Base-by-base conservation (phyloP, 92 coral and sea anemone species). In the Siderastrea siderea region DNA sequence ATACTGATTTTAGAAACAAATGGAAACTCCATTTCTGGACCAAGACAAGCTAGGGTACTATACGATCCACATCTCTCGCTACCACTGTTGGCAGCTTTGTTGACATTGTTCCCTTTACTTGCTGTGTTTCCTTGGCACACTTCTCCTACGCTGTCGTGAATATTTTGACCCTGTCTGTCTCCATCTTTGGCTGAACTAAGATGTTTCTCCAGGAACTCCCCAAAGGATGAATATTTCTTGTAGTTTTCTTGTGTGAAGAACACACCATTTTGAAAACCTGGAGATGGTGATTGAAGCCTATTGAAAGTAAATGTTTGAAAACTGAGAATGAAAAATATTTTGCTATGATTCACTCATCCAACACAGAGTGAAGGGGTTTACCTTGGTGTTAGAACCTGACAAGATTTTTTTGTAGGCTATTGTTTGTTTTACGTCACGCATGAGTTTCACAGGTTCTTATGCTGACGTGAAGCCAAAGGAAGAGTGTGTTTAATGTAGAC, bases 21-120 rank as follows among this genome's bases (percentile, higher is more conserved):
- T 6, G 94, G 94, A 45, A 86, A 87, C 54, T 91, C 91, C 89
- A 91, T 83, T 13, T 85, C 81, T 7, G 89, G 88, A 13, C 86
- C 91, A 48, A 75, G 70, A 54, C 53, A 71, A 74, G 63, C 59
- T 52, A 44, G 16, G 46, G 68, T 9, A 9, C 63, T 26, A 10
- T 84, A 38, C 9, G 87, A 74, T 61, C 81, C 10, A 12, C 10
- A 48, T 48, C 14, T 74, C 51, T 73, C 73, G 1, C 13, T 74
- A 74, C 64, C 79, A 50, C 16, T 60, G 3, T 3, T 48, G 11
- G 72, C 12, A 3, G 64, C 60, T 61, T 65, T 26, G 15, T 16
- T 54, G 13, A 12, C 48, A 7, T 16, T 14, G 61, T 10, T 15
- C 43, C 11, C 83, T 14, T 55, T 5, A 79, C 38, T 9, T 48